Conservation (phyloP, 2,888 invertebrate genomes). For the Andrena camellia region DNA sequence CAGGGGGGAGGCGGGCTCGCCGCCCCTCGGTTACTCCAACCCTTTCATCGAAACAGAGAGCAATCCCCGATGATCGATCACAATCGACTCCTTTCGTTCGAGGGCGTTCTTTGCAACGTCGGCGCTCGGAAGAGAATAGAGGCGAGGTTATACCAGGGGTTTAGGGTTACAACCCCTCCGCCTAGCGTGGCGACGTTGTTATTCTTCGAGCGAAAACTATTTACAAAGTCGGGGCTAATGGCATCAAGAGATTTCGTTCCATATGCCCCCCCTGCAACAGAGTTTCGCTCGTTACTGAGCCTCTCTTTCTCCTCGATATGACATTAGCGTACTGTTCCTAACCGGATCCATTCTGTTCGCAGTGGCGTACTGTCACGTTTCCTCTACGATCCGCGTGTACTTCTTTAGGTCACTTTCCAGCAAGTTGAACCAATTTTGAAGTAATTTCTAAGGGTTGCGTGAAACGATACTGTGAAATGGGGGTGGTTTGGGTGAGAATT, state of each 20-base stretch:
- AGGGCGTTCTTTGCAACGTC: slow-evolving; percentile 72
- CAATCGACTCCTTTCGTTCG: slow-evolving; percentile 78
- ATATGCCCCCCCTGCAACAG: slow-evolving; percentile 70
- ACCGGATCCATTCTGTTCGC: slow-evolving; percentile 62
- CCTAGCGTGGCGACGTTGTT: slow-evolving; percentile 77
- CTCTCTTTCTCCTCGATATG: slow-evolving; percentile 46
- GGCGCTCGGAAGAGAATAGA: slow-evolving; percentile 70
- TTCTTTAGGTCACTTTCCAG: too few relatives aligned
- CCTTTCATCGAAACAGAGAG: slow-evolving; percentile 73
- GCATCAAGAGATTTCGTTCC: slow-evolving; percentile 83
- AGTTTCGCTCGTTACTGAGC: slow-evolving; percentile 46
- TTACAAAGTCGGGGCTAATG: slow-evolving; percentile 84
- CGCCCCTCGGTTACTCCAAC: slow-evolving; percentile 71
- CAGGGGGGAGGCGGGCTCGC: slow-evolving; percentile 28
- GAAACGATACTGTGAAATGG: too few relatives aligned
- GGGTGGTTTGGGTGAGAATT: too few relatives aligned
- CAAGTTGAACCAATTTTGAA: not conserved
- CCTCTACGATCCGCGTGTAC: not conserved
- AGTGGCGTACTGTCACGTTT: slow-evolving; percentile 44
- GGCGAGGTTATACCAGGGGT: slow-evolving; percentile 42
- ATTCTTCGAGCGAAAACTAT: slow-evolving; percentile 84
- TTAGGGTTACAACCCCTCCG: slow-evolving; percentile 76
- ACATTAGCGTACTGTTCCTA: slow-evolving; percentile 73
- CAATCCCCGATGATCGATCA: slow-evolving; percentile 83
- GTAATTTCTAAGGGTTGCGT: too few relatives aligned